Evolutionary conservation across 2,888 invertebrate species (phyloP), one percentile per base, ranked within the genome.

Genomic region (Rhagium mordax): DNA sequence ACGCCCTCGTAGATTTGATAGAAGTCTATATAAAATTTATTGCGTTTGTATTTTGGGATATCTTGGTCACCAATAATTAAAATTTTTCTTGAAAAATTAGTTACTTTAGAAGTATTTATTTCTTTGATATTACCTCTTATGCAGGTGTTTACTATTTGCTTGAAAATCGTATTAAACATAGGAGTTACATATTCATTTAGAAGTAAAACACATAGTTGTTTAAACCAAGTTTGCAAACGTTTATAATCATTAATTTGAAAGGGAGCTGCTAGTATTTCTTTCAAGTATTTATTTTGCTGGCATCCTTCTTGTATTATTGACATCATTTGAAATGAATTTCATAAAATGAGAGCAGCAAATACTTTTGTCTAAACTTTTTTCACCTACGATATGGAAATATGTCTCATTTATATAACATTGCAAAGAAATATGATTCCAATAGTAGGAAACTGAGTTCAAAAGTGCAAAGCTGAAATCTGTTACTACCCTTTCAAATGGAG

Each of bases 221-320:
- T 15, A 24, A 62, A 62, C 62, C 62, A 62, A 27, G 16, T 16
- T 62, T 27, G 21, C 48, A 49, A 49, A 16, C 27, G 7, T 7
- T 62, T 10, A 49, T 62, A 62, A 21, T 21, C n/a, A 62, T 49
- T 62, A 27, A 62, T 62, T 24, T 62, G 62, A 62, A 62, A 62
- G 16, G 62, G 49, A 13, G 49, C 62, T 27, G 62, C 62, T 27
- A 62, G 33, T 48, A 62, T 62, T 27, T 62, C 62, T 49, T 62
- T 62, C 16, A 62, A 49, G 49, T 62, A 62, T 21, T 48, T 62
- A 10, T 13, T 21, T 48, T 62, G 16, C 18, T 49, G 49, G 7
- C 27, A 49, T 27, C 24, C 16, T n/a, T 49, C 4, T 47, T 48
- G n/a, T 62, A 29, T 62, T 21, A 24, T 62, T 62, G 20, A 21